These are phyloP conservation scores for Carcina quercana DNA, from an alignment of 2,888 invertebrate genomes.

Conservation along the genomic window DNA sequence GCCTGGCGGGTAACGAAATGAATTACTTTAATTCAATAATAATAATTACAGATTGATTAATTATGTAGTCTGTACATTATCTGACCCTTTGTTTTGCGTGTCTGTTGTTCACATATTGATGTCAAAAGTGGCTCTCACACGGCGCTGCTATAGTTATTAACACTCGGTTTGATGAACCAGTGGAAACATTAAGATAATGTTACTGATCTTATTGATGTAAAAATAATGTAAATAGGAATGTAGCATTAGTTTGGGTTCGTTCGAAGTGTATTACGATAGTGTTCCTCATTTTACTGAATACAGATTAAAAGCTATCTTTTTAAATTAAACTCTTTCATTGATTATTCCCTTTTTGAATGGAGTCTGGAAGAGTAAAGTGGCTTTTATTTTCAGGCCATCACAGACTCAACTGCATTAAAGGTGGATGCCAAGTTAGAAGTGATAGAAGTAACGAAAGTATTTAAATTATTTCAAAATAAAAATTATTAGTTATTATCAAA, in stretches of 20 bases:
- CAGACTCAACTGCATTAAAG: slow-evolving; percentile 47
- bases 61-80: too few relatives aligned
- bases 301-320: slow-evolving; percentile 63
- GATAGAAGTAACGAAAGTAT: slow-evolving; percentile 63
- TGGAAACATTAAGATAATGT: too few relatives aligned
- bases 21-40: too few relatives aligned
- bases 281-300: slow-evolving; percentile 53
- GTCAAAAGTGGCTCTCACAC: too few relatives aligned
- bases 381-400: slow-evolving; percentile 63
- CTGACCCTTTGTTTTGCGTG: too few relatives aligned
- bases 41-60: too few relatives aligned
- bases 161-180: too few relatives aligned
- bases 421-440: slow-evolving; percentile 62
- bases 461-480: slow-evolving; percentile 71
- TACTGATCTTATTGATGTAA: slow-evolving; percentile 32
- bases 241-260: slow-evolving; percentile 49
- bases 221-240: slow-evolving; percentile 61
- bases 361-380: slow-evolving; percentile 29
- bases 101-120: too few relatives aligned
- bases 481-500: slow-evolving; percentile 58
- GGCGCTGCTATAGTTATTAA: too few relatives aligned
- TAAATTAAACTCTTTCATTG: slow-evolving; percentile 42
- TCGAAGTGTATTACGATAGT: slow-evolving; percentile 56
- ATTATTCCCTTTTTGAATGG: slow-evolving; percentile 18
- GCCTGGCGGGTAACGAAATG: too few relatives aligned